These are phyloP conservation scores for Phenacoccus solenopsis DNA, from an alignment of 1,140 invertebrate genomes.

Conservation along the genomic window DNA sequence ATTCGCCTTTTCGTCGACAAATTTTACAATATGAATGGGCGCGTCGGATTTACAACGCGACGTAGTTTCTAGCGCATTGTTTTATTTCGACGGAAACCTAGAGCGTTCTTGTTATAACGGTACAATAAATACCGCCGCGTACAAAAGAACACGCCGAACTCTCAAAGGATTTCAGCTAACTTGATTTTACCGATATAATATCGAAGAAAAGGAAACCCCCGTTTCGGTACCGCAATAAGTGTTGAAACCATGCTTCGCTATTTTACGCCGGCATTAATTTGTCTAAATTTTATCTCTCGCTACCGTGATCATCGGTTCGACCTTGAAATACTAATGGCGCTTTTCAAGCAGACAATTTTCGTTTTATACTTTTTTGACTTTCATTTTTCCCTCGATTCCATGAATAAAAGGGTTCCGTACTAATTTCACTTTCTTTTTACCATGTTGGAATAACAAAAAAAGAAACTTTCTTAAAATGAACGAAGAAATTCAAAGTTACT, in stretches of 20 bases:
- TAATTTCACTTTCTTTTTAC: too few relatives aligned
- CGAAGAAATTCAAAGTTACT: too few relatives aligned
- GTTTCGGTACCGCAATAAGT: neutral
- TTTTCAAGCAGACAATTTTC: too few relatives aligned
- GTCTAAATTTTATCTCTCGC: too few relatives aligned
- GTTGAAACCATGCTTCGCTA: neutral
- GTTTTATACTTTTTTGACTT: too few relatives aligned
- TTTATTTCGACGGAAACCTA: neutral
- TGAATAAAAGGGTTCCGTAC: too few relatives aligned
- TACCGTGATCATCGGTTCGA: too few relatives aligned
- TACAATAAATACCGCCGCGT: neutral
- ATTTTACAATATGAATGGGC: neutral
- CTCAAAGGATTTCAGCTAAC: slow-evolving; percentile 1
- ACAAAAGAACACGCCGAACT: neutral
- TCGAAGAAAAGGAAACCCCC: neutral
- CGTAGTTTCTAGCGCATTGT: neutral
- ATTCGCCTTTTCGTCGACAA: neutral
- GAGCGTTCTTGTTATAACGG: neutral
- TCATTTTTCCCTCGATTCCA: too few relatives aligned
- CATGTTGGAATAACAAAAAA: too few relatives aligned
- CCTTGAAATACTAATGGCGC: too few relatives aligned
- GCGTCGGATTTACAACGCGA: neutral
- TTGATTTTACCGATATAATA: slow-evolving; percentile 3
- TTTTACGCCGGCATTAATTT: neutral
- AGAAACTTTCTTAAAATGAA: too few relatives aligned